phyloP scores from a whole-genome alignment of 2,113 vertebrate genomes.

The Maccullochella peelii region DNA sequence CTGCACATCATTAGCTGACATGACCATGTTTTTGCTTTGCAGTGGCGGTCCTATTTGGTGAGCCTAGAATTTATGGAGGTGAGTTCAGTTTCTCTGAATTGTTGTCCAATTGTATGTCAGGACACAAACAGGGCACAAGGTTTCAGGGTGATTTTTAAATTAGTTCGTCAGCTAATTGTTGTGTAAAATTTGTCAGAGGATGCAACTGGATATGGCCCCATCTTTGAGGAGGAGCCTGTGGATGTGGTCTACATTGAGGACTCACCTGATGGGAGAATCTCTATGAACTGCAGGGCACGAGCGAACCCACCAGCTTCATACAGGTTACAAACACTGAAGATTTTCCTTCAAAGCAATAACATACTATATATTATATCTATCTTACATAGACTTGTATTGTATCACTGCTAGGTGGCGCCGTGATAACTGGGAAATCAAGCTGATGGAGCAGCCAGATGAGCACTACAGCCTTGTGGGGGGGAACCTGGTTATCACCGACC shows the following conservation, averaged over 20 bases:
- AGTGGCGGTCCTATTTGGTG: constrained; percentile 76
- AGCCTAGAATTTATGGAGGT: constrained; percentile 86
- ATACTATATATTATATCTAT: no score
- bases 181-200: constrained; percentile 85
- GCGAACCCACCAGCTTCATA: constrained; percentile 92
- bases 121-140: neutral
- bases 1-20: neutral
- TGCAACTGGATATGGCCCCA: constrained; percentile 94
- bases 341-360: neutral
- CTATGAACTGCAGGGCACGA: constrained; percentile 95
- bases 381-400: neutral
- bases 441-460: constrained; percentile 90
- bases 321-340: constrained; percentile 83
- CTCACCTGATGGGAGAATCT: constrained; percentile 93
- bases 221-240: constrained; percentile 98
- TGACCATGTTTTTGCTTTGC: constrained; percentile 6
- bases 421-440: constrained; percentile 95
- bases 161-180: rapidly evolving
- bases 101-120: no score
- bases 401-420: constrained; percentile 89
- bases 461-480: constrained; percentile 96
- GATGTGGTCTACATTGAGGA: constrained; percentile 96
- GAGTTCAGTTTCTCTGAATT: constrained; percentile 31
- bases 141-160: neutral
- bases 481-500: constrained; percentile 95